A percentile compares a stretch with the other conserved stretches of the same genome.
These are phyloP conservation scores for Caenorhabditis virilis DNA, from an alignment of 2,888 invertebrate species.

Conservation along the genomic window DNA sequence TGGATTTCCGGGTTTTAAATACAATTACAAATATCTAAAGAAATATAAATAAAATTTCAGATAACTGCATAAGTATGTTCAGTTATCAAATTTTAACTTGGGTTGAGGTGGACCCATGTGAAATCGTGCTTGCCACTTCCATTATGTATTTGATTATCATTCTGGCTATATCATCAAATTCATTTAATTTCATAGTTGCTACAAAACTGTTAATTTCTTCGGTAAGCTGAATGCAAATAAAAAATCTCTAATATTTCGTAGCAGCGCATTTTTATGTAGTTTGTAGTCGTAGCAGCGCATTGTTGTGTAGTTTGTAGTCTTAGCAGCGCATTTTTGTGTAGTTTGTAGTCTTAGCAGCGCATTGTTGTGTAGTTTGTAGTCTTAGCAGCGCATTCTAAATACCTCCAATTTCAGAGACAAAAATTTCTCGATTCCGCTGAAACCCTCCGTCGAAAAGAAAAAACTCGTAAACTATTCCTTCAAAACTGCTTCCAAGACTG, in stretches of 20 bases:
- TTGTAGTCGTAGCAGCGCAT: too few species aligned
- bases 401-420: too few species aligned
- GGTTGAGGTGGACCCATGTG: slow-evolving; percentile 31
- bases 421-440: slow-evolving; percentile 14
- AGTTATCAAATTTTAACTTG: slow-evolving; percentile 29
- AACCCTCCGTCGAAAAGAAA: slow-evolving; percentile 19
- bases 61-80: slow-evolving; percentile 27
- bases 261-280: too few species aligned
- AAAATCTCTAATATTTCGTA: too few species aligned
- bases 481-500: slow-evolving; percentile 36
- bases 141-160: slow-evolving; percentile 31
- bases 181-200: slow-evolving; percentile 25
- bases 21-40: not conserved
- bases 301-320: too few species aligned
- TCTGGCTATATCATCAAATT: slow-evolving; percentile 25
- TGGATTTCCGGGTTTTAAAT: slow-evolving; percentile 17
- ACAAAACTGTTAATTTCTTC: slow-evolving; percentile 18
- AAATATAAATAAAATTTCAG: not conserved
- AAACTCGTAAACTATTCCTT: slow-evolving; percentile 18
- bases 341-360: too few species aligned
- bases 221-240: too few species aligned
- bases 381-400: too few species aligned
- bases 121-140: slow-evolving; percentile 10
- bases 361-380: too few species aligned
- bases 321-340: too few species aligned